Evolutionary conservation across 1,140 invertebrate species (phyloP), one percentile per base, ranked within the genome.

Genomic region (Cotesia typhae): DNA sequence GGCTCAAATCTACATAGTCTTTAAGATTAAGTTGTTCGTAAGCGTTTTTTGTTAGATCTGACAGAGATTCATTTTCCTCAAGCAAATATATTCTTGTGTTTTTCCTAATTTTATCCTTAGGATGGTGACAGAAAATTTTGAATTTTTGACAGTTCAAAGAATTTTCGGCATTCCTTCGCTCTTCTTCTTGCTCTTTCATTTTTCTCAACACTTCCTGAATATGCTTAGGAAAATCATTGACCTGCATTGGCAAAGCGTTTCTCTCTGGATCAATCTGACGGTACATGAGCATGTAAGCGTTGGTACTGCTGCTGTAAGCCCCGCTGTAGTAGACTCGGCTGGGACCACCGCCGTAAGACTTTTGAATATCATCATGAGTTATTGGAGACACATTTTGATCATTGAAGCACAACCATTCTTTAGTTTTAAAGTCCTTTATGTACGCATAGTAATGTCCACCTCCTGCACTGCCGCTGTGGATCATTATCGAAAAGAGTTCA

Each of bases 401-500:
- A 82, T 96, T 95, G 80, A 94, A 96, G 80, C 94, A 94, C 79
- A 91, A 92, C 95, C 95, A 96, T 74, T 92, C 87, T 14, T 90
- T 87, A 41, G 89, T 93, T 57, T 89, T 86, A 63, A 95, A 94
- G 81, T 96, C 95, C 89, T 96, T 96, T 57, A 97, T 96, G 77
- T 97, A 97, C 17, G 95, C 95, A 84, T 96, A 98, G 85, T 98
- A 98, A 86, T 98, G 96, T 1, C 96, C 96, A 37, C 95, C 95
- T 59, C 93, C 93, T 0, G 95, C 95, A 87, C 93, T 95, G 5
- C 96, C 96, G 41, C 94, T 95, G 86, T 98, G 96, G 67, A 97
- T 94, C 94, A 97, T 96, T 51, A 97, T 95, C 9, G 94, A 95
- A 82, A 96, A 97, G 12, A 98, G 85, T 82, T 98, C 94, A 85